These are phyloP conservation scores for Larimichthys crocea DNA, from an alignment of 2,113 vertebrate species.

Conservation along the genomic window DNA sequence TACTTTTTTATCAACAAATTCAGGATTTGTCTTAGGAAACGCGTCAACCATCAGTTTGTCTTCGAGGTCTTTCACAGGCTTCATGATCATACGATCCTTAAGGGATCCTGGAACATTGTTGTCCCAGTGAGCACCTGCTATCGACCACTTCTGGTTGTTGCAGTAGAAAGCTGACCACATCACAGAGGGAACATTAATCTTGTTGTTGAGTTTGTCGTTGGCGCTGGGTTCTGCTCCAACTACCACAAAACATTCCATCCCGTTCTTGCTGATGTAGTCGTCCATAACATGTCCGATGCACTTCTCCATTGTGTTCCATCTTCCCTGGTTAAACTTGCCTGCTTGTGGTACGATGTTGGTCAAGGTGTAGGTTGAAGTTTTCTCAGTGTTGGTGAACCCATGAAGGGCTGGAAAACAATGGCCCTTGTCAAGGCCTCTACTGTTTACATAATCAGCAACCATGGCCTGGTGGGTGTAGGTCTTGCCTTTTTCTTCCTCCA, in stretches of 20 bases:
- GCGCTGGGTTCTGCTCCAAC: conserved; percentile 18
- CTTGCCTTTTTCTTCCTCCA: accelerated
- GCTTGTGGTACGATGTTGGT: conserved; percentile 51
- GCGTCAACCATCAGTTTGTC: too few relatives aligned
- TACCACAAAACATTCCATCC: conserved; percentile 11
- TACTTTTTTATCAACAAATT: too few relatives aligned
- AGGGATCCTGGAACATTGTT: too few relatives aligned
- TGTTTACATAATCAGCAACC: too few relatives aligned
- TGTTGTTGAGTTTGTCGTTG: background rate
- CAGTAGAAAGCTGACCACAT: conserved; percentile 51
- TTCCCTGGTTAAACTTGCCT: conserved; percentile 25
- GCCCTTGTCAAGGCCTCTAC: background rate
- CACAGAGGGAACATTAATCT: conserved; percentile 10
- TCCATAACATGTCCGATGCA: background rate
- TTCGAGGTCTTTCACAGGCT: too few relatives aligned
- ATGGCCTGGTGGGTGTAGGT: background rate
- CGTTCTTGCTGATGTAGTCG: background rate
- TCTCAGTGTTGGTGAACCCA: background rate
- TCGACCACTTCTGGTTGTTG: background rate
- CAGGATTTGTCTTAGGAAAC: too few relatives aligned
- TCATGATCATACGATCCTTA: too few relatives aligned
- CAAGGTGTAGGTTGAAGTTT: conserved; percentile 28
- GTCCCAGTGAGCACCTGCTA: too few relatives aligned
- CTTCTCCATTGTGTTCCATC: conserved; percentile 43
- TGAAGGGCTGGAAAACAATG: conserved; percentile 43